Evolutionary conservation across 2,888 invertebrate species (phyloP), one percentile per base, ranked within the genome.

Genomic region (Caenorhabditis sp.): DNA sequence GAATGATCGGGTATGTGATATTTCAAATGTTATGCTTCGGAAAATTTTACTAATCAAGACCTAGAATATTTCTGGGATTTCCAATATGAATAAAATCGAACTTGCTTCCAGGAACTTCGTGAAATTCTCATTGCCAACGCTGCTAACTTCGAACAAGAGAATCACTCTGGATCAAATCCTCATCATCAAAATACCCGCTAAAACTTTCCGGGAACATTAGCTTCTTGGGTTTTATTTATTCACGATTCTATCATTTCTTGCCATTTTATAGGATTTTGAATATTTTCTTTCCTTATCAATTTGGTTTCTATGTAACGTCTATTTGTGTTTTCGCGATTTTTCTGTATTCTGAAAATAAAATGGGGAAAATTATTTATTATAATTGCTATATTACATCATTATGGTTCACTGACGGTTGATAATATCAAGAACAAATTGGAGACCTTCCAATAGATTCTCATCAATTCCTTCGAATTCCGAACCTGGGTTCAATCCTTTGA

Each of bases 1-100:
- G 66, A 78, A 67, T n/a, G 76, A 80, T 54, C 59, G 67, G 63
- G 78, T 78, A 38, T 10, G 50, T 27, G 1, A 27, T 53, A 5
- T 53, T 12, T 43, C 10, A 10, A 36, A 36, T 36, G n/a, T n/a
- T n/a, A 7, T 31, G 4, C 10, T 31, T 31, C 31, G 31, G 10
- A 31, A 31, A 31, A 31, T 14, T 43, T 14, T 3, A 43, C 5
- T 10, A 14, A 23, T 12, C 38, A 21, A 31, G 3, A 49, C 43
- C 21, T 21, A 21, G 5, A 20, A 50, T 50, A 3, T 50, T 50
- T 14, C n/a, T n/a, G n/a, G n/a, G n/a, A n/a, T n/a, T n/a, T n/a
- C n/a, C n/a, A 50, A 17, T 5, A 4, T 20, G 50, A 5, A 4
- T 31, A 31, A 7, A 7, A 10, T 31, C 5, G 10, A 31, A 8